phyloP scores from a whole-genome alignment of 2,113 vertebrate species.

The Leptodactylus fuscus region DNA sequence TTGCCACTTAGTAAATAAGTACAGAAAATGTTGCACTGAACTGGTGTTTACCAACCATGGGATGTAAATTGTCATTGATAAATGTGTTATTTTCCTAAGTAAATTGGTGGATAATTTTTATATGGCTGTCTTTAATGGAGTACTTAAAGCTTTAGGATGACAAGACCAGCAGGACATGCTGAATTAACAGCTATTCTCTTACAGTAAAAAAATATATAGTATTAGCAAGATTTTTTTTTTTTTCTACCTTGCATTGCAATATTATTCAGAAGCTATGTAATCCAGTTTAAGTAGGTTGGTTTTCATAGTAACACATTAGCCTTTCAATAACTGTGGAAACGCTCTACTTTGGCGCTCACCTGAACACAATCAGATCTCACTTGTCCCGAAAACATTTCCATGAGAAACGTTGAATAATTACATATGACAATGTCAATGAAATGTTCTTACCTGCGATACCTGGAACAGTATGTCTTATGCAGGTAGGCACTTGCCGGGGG shows the following conservation, averaged over 20 bases:
- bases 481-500: neutral
- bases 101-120: neutral
- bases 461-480: neutral
- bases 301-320: conserved; percentile 43
- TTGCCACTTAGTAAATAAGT: too few relatives aligned
- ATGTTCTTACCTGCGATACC: neutral
- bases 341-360: neutral
- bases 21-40: too few relatives aligned
- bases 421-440: conserved; percentile 1
- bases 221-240: neutral
- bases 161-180: neutral
- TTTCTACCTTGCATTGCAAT: neutral
- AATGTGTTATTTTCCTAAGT: too few relatives aligned
- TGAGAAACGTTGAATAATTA: conserved; percentile 7
- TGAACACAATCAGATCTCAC: conserved; percentile 12
- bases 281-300: conserved; percentile 19
- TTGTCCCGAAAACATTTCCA: conserved; percentile 21
- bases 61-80: too few relatives aligned
- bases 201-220: conserved; percentile 1
- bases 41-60: too few relatives aligned
- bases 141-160: neutral
- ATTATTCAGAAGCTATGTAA: conserved; percentile 17
- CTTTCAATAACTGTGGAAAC: conserved; percentile 25
- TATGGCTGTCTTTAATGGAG: neutral
- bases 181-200: neutral